Conservation (phyloP, 2,888 invertebrate genomes). For the Asteroscopus sphinx region DNA sequence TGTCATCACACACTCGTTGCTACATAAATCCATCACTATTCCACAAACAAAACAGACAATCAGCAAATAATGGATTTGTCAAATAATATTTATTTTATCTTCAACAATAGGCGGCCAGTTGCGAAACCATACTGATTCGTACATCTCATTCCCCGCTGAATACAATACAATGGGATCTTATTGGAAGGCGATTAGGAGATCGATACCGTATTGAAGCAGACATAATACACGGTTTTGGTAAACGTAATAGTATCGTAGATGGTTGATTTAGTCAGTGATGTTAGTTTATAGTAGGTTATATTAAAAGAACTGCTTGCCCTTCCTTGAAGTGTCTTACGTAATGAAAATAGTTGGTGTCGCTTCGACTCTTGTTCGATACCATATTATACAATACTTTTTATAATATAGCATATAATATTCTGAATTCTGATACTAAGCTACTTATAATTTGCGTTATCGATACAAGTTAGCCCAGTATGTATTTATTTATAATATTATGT, state of each 20-base stretch:
- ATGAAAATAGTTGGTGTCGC: no score
- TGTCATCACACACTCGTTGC: no score
- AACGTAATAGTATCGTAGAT: slow-evolving; percentile 4
- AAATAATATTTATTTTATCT: slow-evolving; percentile 8
- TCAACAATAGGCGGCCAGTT: slow-evolving; percentile 32
- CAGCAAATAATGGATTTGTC: slow-evolving; percentile 15
- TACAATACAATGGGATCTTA: slow-evolving; percentile 44
- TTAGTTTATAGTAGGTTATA: background rate
- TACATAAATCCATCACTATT: background rate
- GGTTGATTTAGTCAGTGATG: background rate
- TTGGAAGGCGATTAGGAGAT: slow-evolving; percentile 43
- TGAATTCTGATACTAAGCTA: no score
- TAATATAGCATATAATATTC: no score
- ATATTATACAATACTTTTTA: no score
- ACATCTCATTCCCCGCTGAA: slow-evolving; percentile 38
- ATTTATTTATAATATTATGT: no score
- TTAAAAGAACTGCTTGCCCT: no score
- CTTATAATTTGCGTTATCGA: no score
- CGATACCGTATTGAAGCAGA: slow-evolving; percentile 10
- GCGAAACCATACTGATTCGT: slow-evolving; percentile 19
- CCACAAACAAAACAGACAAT: background rate
- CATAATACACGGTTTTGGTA: slow-evolving; percentile 2
- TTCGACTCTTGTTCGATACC: no score
- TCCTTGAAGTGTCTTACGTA: no score
- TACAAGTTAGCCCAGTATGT: no score